Evolutionary conservation across 2,113 vertebrate genomes (phyloP), one percentile per base, ranked within the genome.

Genomic region (Reinhardtius hippoglossoides): DNA sequence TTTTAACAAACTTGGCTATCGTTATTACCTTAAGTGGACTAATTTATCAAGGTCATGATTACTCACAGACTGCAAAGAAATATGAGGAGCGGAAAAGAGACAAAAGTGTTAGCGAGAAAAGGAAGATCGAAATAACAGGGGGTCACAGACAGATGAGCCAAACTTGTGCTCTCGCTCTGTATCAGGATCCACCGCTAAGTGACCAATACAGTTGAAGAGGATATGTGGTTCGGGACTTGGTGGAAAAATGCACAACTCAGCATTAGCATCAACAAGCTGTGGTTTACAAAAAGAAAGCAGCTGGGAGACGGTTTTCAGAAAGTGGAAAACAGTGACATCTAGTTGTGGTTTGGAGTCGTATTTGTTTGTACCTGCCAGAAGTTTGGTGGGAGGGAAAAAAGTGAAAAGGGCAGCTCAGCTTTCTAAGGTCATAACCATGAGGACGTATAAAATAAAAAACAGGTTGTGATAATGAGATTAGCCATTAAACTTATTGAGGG

Each of bases 1-100:
- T 76, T 86, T 91, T 85, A 89, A 88, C 81, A 87, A 80, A 89
- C 79, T 74, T 52, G 67, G 83, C 70, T 82, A 70, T 83, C 91
- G 81, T 87, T 92, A 88, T 88, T 80, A 88, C 80, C 59, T 80
- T 80, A 81, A 85, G 80, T 26, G n/a, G 71, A 56, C 57, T 69
- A 83, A 92, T 90, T 87, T 56, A 89, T 87, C 84, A 90, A 82
- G 74, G 65, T 82, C 75, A 71, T 67, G 18, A 84, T 86, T 64
- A 78, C 44, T 84, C 23, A 66, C 13, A 15, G 20, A 42, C 37
- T 35, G 68, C 26, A 66, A 74, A 70, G 67, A 72, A 62, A 84
- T 58, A 75, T 74, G 74, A 66, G 40, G 1, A 15, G 20, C 24
- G 61, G 37, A 20, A 71, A 67, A 21, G 66, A 59, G 24, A 48